Evolutionary conservation across 2,888 invertebrate genomes (phyloP).

Genomic region (Euplexia lucipara): DNA sequence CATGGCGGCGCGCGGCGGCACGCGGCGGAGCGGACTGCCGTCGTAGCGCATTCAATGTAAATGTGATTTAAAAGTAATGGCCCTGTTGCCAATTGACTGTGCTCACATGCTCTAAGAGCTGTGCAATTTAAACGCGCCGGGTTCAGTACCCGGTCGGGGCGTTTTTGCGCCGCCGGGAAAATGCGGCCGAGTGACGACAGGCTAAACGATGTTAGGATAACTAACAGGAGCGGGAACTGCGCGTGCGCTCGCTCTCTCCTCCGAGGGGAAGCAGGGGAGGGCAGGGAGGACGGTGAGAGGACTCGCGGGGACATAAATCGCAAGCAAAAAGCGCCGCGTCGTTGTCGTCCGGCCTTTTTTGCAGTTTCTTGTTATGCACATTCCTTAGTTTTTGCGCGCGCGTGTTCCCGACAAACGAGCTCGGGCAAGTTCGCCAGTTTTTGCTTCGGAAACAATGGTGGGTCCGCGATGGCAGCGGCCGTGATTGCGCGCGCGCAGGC

Average conservation of each 20-base stretch:
- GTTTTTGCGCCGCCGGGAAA: constrained; percentile 62
- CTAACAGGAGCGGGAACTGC: constrained; percentile 59
- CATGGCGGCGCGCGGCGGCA: constrained; percentile 29
- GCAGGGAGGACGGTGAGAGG: constrained; percentile 34
- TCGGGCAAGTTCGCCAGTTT: constrained; percentile 73
- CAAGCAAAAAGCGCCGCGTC: constrained; percentile 81
- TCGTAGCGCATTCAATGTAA: constrained; percentile 87
- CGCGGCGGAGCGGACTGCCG: constrained; percentile 56
- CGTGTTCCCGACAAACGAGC: constrained; percentile 83
- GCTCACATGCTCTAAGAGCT: constrained; percentile 62
- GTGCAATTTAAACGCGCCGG: constrained; percentile 59
- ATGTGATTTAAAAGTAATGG: constrained; percentile 84
- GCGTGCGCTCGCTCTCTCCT: constrained; percentile 54
- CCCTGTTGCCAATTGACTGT: constrained; percentile 77
- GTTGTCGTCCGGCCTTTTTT: constrained; percentile 77
- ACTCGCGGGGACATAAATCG: constrained; percentile 80
- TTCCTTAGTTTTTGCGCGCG: constrained; percentile 83
- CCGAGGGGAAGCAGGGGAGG: background rate
- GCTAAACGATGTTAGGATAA: constrained; percentile 57
- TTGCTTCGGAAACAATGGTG: constrained; percentile 80
- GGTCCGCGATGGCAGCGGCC: constrained; percentile 67
- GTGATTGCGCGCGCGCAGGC: constrained; percentile 82
- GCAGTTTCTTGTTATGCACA: constrained; percentile 87
- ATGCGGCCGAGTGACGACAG: constrained; percentile 56
- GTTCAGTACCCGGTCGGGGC: constrained; percentile 61